Base-by-base conservation (phyloP, 2,797 vertebrate genomes). In the Clarias platycephalus region DNA sequence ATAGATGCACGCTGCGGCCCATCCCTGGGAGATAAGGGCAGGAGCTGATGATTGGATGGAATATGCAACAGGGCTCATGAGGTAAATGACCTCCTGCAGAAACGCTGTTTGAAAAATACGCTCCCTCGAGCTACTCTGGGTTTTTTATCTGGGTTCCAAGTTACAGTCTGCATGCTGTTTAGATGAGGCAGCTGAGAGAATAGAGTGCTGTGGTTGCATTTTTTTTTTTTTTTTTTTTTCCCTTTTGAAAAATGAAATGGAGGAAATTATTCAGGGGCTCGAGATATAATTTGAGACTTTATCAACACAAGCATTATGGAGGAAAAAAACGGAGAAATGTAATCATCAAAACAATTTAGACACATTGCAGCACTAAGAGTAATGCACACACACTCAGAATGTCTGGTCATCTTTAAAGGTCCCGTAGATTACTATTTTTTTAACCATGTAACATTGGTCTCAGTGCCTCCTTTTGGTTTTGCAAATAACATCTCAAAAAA, bases 51-150 rank as follows among this genome's bases (percentile, higher is more conserved):
- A 86, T 64, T 86, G 66, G 75, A 76, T 68, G 70, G n/a, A 83
- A 83, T 80, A 86, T 80, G 70, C 66, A 83, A 85, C 71, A 64
- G 67, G n/a, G 82, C 53, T 81, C 10, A 15, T 49, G 60, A 28
- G 77, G 76, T 83, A 80, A 86, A 83, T 83, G 76, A 81, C 62
- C 70, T 80, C 82, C 85, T 37, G 13, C 75, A n/a, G 74, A 79
- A 72, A 80, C 2, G 26, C 49, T 24, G 62, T 37, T 80, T 83
- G 81, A 86, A 72, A 83, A 83, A 74, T 67, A 72, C 16, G 64
- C 55, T 64, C 44, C 80, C 75, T 70, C 31, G 0, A 70, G 57
- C 67, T 57, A 66, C 58, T 66, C 83, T 49, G 24, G 8, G 24
- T 55, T 37, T 67, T 67, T 78, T 82, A 13, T 83, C 12, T 68